Evolutionary conservation across 1,140 invertebrate species (phyloP).

Genomic region (Eriocheir sinensis): DNA sequence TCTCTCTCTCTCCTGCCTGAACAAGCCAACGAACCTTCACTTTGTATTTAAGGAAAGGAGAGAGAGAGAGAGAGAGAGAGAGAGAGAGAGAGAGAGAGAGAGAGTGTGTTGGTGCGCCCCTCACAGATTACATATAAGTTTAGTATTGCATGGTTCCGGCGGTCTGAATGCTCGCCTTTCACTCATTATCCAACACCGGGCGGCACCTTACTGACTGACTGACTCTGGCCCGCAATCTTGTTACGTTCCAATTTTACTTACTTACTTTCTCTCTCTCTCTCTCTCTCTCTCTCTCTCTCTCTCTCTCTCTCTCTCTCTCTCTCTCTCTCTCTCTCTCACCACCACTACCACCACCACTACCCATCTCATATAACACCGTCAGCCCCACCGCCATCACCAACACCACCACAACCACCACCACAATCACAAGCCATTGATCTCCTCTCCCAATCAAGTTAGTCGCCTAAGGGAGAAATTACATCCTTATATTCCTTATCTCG

Average conservation of each 20-base stretch:
- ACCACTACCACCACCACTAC: neutral
- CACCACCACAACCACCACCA: neutral
- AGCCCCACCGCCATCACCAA: neutral
- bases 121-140: too few relatives aligned
- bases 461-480: neutral
- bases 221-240: too few relatives aligned
- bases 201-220: too few relatives aligned
- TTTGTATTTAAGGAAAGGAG: too few relatives aligned
- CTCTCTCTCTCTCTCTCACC: neutral
- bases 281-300: constrained; percentile 14
- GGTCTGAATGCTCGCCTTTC: too few relatives aligned
- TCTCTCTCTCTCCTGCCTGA: neutral
- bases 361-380: neutral
- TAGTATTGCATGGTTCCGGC: too few relatives aligned
- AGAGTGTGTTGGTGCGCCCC: too few relatives aligned
- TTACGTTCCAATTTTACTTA: too few relatives aligned
- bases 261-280: neutral
- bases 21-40: too few relatives aligned
- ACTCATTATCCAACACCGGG: neutral
- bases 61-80: too few relatives aligned
- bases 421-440: too few relatives aligned
- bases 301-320: neutral
- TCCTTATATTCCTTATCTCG: neutral
- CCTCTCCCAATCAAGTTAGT: neutral
- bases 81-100: too few relatives aligned